Evolutionary conservation across 2,113 vertebrate genomes (phyloP), one percentile per base, ranked within the genome.

Genomic region (Leucosticte australis): DNA sequence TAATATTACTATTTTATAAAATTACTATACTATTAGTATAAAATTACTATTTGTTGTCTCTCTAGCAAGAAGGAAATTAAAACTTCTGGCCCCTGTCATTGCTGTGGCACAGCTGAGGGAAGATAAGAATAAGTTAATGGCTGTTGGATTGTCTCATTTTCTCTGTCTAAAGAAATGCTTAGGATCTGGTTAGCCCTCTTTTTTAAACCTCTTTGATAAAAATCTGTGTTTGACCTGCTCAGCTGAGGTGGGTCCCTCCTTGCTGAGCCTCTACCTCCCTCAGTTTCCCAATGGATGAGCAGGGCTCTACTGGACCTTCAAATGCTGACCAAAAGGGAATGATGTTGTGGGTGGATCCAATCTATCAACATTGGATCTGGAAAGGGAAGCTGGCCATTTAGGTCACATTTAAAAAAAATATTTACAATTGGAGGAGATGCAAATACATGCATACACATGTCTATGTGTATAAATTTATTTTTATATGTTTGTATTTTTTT

Each of bases 161-260:
- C 39, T 39, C 76, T 70, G 37, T 44, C 74, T 73, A 70, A 95
- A 95, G 83, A 83, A 95, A 89, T 59, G 60, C 88, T 95, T 74
- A 69, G 47, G 28, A 65, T 78, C 93, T 87, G 57, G 37, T 95
- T 81, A 83, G 62, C 23, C 44, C 6, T 64, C 15, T 53, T 33
- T 22, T n/a, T 59, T 3, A 73, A 80, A 28, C 24, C 8, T 44
- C 0, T 70, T 33, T 27, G n/a, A 13, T 67, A 52, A 74, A 64
- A 73, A 4, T 4, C 8, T 59, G 12, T 26, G 8, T 23, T 74
- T 67, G 14, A 47, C 57, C 39, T 85, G 44, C 62, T 73, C 49
- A 28, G 20, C 18, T 41, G 64, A 57, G 77, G 18, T 31, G 24
- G 7, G 15, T 44, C 0, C 1, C 28, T 77, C 24, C 4, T 10